Base-by-base conservation (phyloP, 1,140 invertebrate genomes). In the Elymnias hypermnestra region DNA sequence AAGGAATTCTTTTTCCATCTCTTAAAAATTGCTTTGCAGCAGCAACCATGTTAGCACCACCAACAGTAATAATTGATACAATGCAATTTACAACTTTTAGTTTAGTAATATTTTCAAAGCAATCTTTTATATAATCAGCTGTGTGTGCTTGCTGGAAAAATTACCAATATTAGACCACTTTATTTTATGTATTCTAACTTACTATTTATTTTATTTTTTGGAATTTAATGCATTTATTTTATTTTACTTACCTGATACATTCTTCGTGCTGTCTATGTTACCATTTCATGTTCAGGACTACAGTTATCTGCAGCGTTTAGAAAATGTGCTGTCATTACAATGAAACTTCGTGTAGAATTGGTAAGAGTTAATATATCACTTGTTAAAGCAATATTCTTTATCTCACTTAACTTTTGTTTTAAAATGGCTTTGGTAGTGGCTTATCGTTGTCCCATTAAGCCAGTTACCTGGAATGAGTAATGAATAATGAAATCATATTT, bases 1-100 rank as follows among this genome's bases (percentile, higher is more conserved):
- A 72, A 26, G 63, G 66, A 53, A 75, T 68, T 43, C 44, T 48
- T 10, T 38, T 23, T 17, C 14, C n/a, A 37, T 45, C 49, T 36
- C 7, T 42, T 22, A 57, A 49, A 36, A 18, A 55, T 39, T 33
- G 0, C 6, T 35, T 29, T 14, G 49, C 53, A 31, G 45, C 36
- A 19, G 53, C 31, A 9, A 55, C 46, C 10, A 55, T 55, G 19
- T 55, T 55, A 33, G 45, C 36, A 36, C 52, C 45, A 26, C 53
- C 45, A 38, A 43, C 47, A 43, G 39, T 50, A 23, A 25, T 50
- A 9, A 38, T 50, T 10, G 47, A 50, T 58, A 58, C 28, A 12
- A 66, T 66, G n/a, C n/a, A n/a, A n/a, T n/a, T n/a, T n/a, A n/a
- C n/a, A n/a, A n/a, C n/a, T 40, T 44, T 31, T 53, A 42, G 29